Evolutionary conservation across 2,888 invertebrate genomes (phyloP).

Genomic region (Girardia tigrina): DNA sequence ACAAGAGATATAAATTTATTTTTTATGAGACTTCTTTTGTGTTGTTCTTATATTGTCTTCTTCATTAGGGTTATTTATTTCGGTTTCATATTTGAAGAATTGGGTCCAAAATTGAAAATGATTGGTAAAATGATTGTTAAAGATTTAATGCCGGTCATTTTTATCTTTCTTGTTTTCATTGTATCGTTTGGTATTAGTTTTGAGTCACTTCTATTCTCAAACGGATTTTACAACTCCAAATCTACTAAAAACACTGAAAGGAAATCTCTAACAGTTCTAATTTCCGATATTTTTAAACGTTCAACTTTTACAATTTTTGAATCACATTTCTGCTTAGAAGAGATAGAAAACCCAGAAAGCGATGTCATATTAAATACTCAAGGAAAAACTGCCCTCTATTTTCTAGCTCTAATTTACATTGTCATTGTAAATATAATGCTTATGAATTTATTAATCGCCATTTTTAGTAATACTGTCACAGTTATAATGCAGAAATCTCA

Average conservation of each 20-base stretch:
- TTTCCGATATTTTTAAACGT: not conserved
- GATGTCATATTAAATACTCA: not conserved
- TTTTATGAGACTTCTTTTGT: not conserved
- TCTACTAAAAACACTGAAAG: not conserved
- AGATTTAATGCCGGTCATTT: conserved; percentile 34
- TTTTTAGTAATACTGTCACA: conserved; percentile 35
- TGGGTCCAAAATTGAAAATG: conserved; percentile 37
- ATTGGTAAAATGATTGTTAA: conserved; percentile 35
- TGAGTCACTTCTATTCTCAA: conserved; percentile 32
- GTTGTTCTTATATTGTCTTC: conserved; percentile 25
- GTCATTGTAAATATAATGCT: conserved; percentile 32
- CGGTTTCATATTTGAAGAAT: conserved; percentile 26
- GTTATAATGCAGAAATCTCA: conserved; percentile 31
- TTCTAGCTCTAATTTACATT: conserved; percentile 26
- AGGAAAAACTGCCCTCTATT: not conserved
- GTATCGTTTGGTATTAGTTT: conserved; percentile 35
- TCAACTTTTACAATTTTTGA: conserved; percentile 13
- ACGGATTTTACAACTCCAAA: not conserved
- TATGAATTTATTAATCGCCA: conserved; percentile 34
- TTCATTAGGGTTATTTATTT: conserved; percentile 26
- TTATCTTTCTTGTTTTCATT: conserved; percentile 34
- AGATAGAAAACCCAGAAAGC: not conserved
- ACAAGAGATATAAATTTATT: not conserved
- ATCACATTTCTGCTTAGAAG: not conserved
- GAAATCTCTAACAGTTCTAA: not conserved